Conservation (phyloP, 2,797 vertebrate genomes). For the Anisognathus igniventris region DNA sequence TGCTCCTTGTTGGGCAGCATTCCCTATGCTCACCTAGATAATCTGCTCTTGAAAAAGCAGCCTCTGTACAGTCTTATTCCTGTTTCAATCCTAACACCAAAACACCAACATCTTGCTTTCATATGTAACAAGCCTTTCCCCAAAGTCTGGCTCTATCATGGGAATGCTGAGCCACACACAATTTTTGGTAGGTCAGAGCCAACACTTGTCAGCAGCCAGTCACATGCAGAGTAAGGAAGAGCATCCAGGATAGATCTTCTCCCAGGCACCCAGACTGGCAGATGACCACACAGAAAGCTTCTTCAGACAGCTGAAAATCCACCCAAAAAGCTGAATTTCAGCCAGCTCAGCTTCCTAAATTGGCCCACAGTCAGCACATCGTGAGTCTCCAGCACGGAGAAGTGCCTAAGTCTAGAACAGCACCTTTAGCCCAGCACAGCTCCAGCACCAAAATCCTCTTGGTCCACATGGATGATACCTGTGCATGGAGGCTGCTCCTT, state of each 20-base stretch:
- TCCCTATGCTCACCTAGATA: not conserved
- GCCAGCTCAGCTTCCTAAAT: not conserved
- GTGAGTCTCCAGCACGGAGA: accelerated
- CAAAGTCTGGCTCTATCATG: not conserved
- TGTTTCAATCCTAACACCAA: not conserved
- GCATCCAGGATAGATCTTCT: not conserved
- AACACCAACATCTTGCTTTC: not conserved
- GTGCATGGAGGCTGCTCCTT: not conserved
- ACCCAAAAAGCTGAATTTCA: not conserved
- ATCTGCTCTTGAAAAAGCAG: not conserved
- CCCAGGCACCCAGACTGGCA: not conserved
- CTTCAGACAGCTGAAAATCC: not conserved
- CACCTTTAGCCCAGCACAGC: accelerated
- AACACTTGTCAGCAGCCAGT: not conserved
- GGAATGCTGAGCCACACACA: not conserved
- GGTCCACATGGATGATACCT: not conserved
- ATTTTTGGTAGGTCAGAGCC: not conserved
- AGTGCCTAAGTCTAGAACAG: not conserved
- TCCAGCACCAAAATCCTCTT: not conserved
- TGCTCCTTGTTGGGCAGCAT: not conserved
- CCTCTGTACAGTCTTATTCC: not conserved
- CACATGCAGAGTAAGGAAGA: not conserved
- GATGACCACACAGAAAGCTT: not conserved
- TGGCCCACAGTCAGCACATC: not conserved
- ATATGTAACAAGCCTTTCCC: accelerated